phyloP scores from a whole-genome alignment of 2,797 vertebrate species.

The Choloepus didactylus region DNA sequence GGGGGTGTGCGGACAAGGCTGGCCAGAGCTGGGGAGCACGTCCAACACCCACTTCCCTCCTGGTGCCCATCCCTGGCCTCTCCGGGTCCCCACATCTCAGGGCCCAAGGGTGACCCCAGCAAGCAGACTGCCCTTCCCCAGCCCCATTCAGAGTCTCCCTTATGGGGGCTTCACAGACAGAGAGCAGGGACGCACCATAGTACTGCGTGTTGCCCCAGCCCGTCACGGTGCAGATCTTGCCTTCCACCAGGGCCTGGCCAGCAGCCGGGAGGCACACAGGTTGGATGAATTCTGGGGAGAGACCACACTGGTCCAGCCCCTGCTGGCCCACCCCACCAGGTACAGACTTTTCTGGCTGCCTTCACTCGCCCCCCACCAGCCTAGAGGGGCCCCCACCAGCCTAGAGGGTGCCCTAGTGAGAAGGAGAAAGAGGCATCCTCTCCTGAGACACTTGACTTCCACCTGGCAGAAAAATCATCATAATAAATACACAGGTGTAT shows the following conservation, averaged over 20 bases:
- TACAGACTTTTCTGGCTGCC: not conserved
- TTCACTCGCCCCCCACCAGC: not conserved
- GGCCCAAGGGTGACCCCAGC: not conserved
- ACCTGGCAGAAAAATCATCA: not conserved
- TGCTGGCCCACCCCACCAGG: not conserved
- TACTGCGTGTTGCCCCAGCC: constrained; percentile 96
- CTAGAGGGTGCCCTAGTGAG: not conserved
- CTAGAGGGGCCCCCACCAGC: not conserved
- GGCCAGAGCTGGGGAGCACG: not conserved
- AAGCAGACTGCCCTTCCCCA: not conserved
- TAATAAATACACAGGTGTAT: not conserved
- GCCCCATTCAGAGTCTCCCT: not conserved
- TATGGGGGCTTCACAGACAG: rapidly evolving
- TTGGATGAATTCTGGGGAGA: constrained; percentile 92
- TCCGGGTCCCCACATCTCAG: not conserved
- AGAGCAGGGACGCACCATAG: constrained; percentile 89
- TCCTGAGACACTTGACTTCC: not conserved
- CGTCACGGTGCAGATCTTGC: constrained; percentile 94
- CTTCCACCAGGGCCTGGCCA: constrained; percentile 92
- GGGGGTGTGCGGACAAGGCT: constrained; percentile 8
- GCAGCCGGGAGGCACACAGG: constrained; percentile 94
- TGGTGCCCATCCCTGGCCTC: not conserved
- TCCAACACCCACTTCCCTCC: not conserved
- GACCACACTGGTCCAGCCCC: not conserved
- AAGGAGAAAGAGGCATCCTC: not conserved